phyloP scores from a whole-genome alignment of 2,888 invertebrate species.

The Clepsis dumicolana region DNA sequence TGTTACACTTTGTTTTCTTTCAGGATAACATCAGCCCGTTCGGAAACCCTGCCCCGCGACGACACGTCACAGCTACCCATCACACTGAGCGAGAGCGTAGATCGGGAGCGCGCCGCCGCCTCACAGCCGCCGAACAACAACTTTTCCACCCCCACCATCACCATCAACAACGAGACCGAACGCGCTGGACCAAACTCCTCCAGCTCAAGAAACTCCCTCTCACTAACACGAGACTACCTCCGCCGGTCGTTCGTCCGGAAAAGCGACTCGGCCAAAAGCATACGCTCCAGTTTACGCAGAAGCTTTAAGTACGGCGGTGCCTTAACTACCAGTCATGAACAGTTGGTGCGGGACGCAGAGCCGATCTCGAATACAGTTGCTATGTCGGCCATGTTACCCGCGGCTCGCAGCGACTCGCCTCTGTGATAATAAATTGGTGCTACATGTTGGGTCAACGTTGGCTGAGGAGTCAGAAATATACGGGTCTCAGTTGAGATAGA shows the following conservation, averaged over 20 bases:
- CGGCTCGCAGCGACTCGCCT: constrained; percentile 68
- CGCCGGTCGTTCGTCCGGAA: constrained; percentile 76
- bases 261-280: constrained; percentile 76
- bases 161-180: constrained; percentile 69
- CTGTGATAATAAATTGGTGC: constrained; percentile 63
- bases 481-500: background rate
- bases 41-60: constrained; percentile 58
- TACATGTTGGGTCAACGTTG: background rate
- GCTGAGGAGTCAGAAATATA: background rate
- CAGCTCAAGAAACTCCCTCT: constrained; percentile 67
- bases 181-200: constrained; percentile 55
- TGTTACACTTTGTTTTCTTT: too few relatives aligned
- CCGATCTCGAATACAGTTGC: constrained; percentile 85
- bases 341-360: constrained; percentile 86
- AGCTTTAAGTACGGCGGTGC: constrained; percentile 77
- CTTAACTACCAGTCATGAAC: constrained; percentile 84
- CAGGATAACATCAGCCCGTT: constrained; percentile 73
- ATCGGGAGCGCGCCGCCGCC: constrained; percentile 56
- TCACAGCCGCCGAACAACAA: constrained; percentile 63
- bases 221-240: constrained; percentile 70
- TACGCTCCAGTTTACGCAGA: constrained; percentile 74
- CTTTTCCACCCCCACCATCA: constrained; percentile 62
- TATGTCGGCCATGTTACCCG: constrained; percentile 74
- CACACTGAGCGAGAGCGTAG: constrained; percentile 76
- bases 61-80: constrained; percentile 73